A percentile compares a stretch with the other conserved stretches of the same genome.
Evolutionary conservation across 2,888 invertebrate genomes (phyloP).

Genomic region (Epinotia demarniana): DNA sequence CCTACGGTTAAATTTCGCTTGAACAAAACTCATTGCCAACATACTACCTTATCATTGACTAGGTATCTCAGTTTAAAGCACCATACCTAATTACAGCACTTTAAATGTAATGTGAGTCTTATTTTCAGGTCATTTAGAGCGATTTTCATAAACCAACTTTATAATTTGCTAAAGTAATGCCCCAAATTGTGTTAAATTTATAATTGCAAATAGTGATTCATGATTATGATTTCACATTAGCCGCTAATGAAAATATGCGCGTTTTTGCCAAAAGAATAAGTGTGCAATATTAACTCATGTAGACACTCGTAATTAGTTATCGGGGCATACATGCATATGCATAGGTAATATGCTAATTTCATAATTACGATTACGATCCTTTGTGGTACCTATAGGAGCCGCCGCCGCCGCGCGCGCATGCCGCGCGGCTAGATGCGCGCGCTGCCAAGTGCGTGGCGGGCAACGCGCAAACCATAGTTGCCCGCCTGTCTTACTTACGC

Average conservation of each 20-base stretch:
- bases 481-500: no score
- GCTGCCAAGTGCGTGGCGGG: no score
- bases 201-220: slow-evolving; percentile 23
- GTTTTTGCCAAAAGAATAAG: slow-evolving; percentile 17
- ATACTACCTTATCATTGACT: not conserved
- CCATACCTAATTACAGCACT: slow-evolving; percentile 2
- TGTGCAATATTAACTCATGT: slow-evolving; percentile 7
- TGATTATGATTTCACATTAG: slow-evolving; percentile 28
- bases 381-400: not conserved
- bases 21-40: slow-evolving; percentile 13
- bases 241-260: slow-evolving; percentile 8
- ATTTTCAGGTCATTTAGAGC: not conserved
- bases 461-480: no score
- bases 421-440: no score
- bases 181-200: slow-evolving; percentile 10
- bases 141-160: not conserved
- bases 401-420: no score
- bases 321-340: slow-evolving; percentile 25
- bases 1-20: not conserved
- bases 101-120: not conserved
- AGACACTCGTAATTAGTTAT: slow-evolving; percentile 19
- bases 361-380: slow-evolving; percentile 13
- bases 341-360: slow-evolving; percentile 28
- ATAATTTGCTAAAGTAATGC: not conserved
- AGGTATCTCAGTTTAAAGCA: slow-evolving; percentile 1